A percentile compares a stretch with the other conserved stretches of the same genome.
phyloP scores from a whole-genome alignment of 2,888 invertebrate genomes.

The Andrena bicolor region DNA sequence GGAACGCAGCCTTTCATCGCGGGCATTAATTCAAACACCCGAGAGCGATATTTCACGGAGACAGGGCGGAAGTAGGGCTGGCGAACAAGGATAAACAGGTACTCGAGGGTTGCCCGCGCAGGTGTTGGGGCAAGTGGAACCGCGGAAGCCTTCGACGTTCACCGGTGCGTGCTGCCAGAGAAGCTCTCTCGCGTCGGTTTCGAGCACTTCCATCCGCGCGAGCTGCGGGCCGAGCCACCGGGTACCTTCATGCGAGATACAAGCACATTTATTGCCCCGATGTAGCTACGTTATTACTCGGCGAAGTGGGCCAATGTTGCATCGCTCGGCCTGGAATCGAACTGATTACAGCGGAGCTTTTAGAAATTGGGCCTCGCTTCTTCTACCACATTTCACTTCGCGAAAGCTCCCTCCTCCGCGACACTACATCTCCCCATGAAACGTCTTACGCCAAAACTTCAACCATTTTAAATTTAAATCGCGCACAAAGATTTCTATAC shows the following conservation, averaged over 20 bases:
- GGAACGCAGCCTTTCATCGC: background rate
- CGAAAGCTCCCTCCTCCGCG: background rate
- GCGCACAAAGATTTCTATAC: too few relatives aligned
- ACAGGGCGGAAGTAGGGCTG: background rate
- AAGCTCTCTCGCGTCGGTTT: slow-evolving; percentile 27
- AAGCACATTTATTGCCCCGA: slow-evolving; percentile 65
- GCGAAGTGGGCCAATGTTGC: slow-evolving; percentile 78
- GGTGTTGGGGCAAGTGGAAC: slow-evolving; percentile 46
- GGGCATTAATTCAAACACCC: slow-evolving; percentile 5
- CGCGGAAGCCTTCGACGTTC: slow-evolving; percentile 42
- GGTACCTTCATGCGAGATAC: slow-evolving; percentile 56
- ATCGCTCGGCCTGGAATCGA: slow-evolving; percentile 64
- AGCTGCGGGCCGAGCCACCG: slow-evolving; percentile 17
- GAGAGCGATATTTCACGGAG: slow-evolving; percentile 1
- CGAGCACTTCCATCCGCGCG: slow-evolving; percentile 41
- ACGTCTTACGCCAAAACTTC: too few relatives aligned
- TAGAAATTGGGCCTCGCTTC: slow-evolving; percentile 65
- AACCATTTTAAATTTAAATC: too few relatives aligned
- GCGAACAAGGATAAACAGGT: slow-evolving; percentile 29
- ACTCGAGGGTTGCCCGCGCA: slow-evolving; percentile 28
- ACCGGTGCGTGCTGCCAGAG: slow-evolving; percentile 45
- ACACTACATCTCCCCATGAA: background rate
- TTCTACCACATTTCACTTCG: slow-evolving; percentile 13
- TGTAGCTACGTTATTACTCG: slow-evolving; percentile 77
- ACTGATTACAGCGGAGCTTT: slow-evolving; percentile 76